Conservation (phyloP, 2,797 vertebrate species). For the Rhinella marina region DNA sequence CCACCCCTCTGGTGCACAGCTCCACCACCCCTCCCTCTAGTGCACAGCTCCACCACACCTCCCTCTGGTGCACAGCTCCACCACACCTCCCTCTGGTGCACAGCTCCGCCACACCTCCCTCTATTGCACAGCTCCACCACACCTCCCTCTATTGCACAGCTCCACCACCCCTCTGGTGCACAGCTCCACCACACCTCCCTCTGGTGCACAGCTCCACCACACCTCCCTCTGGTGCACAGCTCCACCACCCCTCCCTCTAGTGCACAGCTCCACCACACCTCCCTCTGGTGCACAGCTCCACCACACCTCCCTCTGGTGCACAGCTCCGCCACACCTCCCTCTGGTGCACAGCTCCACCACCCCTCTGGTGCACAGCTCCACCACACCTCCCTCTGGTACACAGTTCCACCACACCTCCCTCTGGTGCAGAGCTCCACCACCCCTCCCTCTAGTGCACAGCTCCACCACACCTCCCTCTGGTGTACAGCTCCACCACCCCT, state of each 20-base stretch:
- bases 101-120: neutral
- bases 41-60: too few species aligned
- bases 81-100: too few species aligned
- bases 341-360: neutral
- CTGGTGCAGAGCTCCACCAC: too few species aligned
- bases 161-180: neutral
- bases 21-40: too few species aligned
- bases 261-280: neutral
- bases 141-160: neutral
- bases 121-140: neutral
- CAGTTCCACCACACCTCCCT: neutral
- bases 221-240: neutral
- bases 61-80: too few species aligned
- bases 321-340: neutral
- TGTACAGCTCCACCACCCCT: neutral
- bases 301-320: too few species aligned
- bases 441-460: neutral
- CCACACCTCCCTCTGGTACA: neutral
- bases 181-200: too few species aligned
- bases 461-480: neutral
- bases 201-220: too few species aligned
- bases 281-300: neutral
- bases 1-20: too few species aligned
- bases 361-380: neutral
- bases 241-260: neutral